A percentile compares a stretch with the other conserved stretches of the same genome.
Evolutionary conservation across 2,797 vertebrate genomes (phyloP).

Genomic region (Oreonectes daqikongensis): DNA sequence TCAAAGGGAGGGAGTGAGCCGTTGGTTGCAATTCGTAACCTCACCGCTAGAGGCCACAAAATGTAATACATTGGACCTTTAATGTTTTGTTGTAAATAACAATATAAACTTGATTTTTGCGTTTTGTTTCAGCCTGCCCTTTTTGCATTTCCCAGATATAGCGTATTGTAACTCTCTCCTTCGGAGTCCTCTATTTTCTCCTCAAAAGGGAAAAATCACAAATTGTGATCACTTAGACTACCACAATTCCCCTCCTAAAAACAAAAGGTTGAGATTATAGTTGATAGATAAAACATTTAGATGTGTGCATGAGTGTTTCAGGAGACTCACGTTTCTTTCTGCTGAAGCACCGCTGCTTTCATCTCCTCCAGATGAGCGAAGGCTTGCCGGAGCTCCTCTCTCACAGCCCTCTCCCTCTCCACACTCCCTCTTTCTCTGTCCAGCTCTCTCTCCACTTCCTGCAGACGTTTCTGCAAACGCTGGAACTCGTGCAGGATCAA

Average conservation of each 20-base stretch:
- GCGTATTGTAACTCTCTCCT: too few species aligned
- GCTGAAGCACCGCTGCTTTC: constrained; percentile 73
- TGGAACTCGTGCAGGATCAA: constrained; percentile 89
- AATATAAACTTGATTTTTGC: neutral
- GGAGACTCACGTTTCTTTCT: constrained; percentile 79
- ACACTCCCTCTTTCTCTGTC: constrained; percentile 74
- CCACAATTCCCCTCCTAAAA: neutral
- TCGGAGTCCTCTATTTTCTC: neutral
- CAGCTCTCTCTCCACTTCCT: constrained; percentile 79
- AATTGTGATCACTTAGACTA: neutral
- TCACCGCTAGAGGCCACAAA: too few species aligned
- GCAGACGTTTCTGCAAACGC: constrained; percentile 79
- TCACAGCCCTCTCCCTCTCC: constrained; percentile 77
- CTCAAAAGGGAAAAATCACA: neutral
- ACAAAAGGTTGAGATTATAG: neutral
- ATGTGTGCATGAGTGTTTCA: neutral
- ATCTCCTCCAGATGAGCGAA: constrained; percentile 73
- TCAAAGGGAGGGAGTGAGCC: too few species aligned
- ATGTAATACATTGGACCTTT: too few species aligned
- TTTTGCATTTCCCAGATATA: neutral
- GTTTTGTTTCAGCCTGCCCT: neutral
- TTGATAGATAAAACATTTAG: neutral
- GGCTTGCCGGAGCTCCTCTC: constrained; percentile 77
- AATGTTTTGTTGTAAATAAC: neutral
- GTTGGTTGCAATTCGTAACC: too few species aligned